Evolutionary conservation across 2,888 invertebrate genomes (phyloP).

Genomic region (Melieria omissa): DNA sequence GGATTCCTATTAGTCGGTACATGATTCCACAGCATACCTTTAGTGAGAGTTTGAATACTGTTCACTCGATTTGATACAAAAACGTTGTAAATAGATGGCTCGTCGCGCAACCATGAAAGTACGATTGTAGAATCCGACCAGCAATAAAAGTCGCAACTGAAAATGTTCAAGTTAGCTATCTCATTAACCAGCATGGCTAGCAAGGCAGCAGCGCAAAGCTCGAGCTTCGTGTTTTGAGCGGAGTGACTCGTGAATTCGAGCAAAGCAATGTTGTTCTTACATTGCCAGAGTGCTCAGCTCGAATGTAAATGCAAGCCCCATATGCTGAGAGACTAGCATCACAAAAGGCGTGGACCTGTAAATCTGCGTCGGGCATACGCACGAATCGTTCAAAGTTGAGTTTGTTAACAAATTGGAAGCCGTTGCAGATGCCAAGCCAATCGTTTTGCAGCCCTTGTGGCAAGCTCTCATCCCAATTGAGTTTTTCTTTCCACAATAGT

Average conservation of each 20-base stretch:
- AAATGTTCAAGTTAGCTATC: too few relatives aligned
- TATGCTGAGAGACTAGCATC: background rate
- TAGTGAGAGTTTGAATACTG: constrained; percentile 36
- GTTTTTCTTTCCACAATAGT: too few relatives aligned
- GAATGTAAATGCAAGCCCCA: background rate
- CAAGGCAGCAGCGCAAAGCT: constrained; percentile 34
- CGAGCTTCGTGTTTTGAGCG: constrained; percentile 34
- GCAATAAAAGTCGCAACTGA: too few relatives aligned
- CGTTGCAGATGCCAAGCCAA: too few relatives aligned
- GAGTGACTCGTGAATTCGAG: constrained; percentile 26
- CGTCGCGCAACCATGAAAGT: constrained; percentile 35
- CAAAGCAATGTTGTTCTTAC: constrained; percentile 2
- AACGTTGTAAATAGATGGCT: constrained; percentile 38
- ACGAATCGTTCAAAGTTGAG: background rate
- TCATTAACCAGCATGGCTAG: constrained; percentile 28
- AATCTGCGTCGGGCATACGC: background rate
- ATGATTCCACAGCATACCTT: constrained; percentile 37
- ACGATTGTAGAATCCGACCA: too few relatives aligned
- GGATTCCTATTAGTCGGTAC: constrained; percentile 35
- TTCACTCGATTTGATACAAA: constrained; percentile 38
- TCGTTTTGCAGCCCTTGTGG: too few relatives aligned
- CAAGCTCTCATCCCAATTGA: too few relatives aligned
- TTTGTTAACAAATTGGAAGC: too few relatives aligned
- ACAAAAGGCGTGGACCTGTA: background rate
- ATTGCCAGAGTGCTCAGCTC: background rate